Percentiles rank a stretch among this genome's conserved stretches.
phyloP scores from a whole-genome alignment of 37 sponge, comb jelly and placozoan genomes.

The Spongia lamella region DNA sequence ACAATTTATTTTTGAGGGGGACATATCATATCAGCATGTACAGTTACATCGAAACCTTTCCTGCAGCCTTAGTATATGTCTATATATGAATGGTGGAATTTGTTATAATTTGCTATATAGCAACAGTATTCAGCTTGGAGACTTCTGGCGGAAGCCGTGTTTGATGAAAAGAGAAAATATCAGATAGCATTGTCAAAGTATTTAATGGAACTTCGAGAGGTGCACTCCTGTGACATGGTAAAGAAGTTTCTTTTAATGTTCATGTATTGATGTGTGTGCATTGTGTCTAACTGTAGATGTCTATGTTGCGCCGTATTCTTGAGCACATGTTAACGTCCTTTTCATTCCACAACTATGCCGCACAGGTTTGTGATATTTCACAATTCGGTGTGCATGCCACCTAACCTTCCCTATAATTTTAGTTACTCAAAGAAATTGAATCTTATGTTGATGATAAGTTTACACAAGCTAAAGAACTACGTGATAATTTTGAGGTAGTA shows the following conservation, averaged over 20 bases:
- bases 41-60: too few species aligned
- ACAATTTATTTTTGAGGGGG: too few species aligned
- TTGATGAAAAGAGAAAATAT: constrained; percentile 49
- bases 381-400: neutral
- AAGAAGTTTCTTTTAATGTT: neutral
- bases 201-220: constrained; percentile 51
- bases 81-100: too few species aligned
- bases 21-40: too few species aligned
- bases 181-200: constrained; percentile 68
- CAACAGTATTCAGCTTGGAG: too few species aligned
- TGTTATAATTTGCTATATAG: too few species aligned
- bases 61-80: too few species aligned
- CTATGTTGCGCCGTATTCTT: constrained; percentile 33
- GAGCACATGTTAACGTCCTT: constrained; percentile 69
- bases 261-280: neutral
- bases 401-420: neutral
- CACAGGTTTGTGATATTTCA: constrained; percentile 22
- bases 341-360: constrained; percentile 56
- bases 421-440: constrained; percentile 50
- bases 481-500: too few species aligned
- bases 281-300: constrained; percentile 31
- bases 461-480: constrained; percentile 45
- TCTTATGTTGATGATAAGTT: constrained; percentile 22
- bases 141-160: too few species aligned
- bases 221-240: constrained; percentile 78